Conservation (phyloP, 2,113 vertebrate species). For the Pseudorhombus dupliciocellatus region DNA sequence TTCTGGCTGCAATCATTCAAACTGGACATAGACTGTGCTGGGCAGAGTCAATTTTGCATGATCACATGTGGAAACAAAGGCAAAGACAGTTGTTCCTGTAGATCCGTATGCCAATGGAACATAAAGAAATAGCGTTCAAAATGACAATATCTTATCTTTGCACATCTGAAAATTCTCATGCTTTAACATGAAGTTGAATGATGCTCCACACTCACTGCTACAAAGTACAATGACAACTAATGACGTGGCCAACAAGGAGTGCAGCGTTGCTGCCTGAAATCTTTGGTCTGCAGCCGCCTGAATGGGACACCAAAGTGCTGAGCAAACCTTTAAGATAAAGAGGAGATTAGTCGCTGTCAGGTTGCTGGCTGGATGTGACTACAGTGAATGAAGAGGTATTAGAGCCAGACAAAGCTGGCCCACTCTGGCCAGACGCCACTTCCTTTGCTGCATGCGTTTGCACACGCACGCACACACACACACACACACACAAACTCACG, state of each 20-base stretch:
- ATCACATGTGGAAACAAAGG: too few species aligned
- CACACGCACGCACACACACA: constrained; percentile 16
- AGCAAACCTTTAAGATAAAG: constrained; percentile 75
- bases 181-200: neutral
- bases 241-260: constrained; percentile 23
- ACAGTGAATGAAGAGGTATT: constrained; percentile 70
- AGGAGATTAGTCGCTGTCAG: constrained; percentile 72
- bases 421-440: constrained; percentile 64
- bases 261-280: constrained; percentile 33
- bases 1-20: neutral
- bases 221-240: constrained; percentile 13
- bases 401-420: constrained; percentile 67
- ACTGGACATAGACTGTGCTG: too few species aligned
- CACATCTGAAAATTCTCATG: too few species aligned
- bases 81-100: too few species aligned
- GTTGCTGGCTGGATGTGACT: constrained; percentile 53
- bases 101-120: too few species aligned
- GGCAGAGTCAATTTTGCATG: too few species aligned
- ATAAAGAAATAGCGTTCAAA: too few species aligned
- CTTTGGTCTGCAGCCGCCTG: constrained; percentile 40
- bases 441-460: constrained; percentile 43
- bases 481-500: constrained; percentile 13
- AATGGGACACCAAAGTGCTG: constrained; percentile 70
- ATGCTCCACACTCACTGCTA: constrained; percentile 10
- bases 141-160: neutral